Percentiles rank a stretch among this genome's conserved stretches.
phyloP scores from a whole-genome alignment of 2,797 vertebrate genomes.

The Chelmon rostratus region DNA sequence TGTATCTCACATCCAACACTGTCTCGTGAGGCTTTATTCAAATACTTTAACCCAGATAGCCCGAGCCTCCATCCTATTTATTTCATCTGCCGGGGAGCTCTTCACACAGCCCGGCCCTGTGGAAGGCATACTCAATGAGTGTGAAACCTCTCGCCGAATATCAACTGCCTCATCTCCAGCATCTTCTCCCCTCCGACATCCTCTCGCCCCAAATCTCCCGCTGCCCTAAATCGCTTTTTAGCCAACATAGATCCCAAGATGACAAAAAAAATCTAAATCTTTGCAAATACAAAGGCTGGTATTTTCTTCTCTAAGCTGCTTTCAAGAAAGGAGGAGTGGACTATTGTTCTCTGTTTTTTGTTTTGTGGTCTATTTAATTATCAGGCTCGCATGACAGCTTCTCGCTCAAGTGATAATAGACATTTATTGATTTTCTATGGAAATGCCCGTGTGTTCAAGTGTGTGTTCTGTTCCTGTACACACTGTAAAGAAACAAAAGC shows the following conservation, averaged over 20 bases:
- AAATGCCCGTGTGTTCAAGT: background rate
- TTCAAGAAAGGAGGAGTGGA: background rate
- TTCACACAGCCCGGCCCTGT: background rate
- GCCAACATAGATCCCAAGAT: background rate
- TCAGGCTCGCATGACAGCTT: background rate
- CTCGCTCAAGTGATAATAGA: background rate
- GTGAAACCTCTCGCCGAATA: conserved; percentile 14
- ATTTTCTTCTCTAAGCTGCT: background rate
- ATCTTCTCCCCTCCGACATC: background rate
- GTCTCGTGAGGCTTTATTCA: conserved; percentile 24
- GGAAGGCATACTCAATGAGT: conserved; percentile 9
- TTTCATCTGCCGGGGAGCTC: conserved; percentile 9
- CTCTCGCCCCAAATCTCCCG: background rate
- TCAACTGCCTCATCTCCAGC: conserved; percentile 18
- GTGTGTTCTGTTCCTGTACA: background rate
- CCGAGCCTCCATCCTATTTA: conserved; percentile 28
- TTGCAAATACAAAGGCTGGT: background rate
- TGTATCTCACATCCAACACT: conserved; percentile 25
- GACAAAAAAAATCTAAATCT: background rate
- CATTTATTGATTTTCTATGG: background rate
- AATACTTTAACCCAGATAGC: conserved; percentile 31
- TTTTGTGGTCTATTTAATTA: background rate
- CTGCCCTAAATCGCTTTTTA: background rate
- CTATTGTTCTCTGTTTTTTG: background rate
- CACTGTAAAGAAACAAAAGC: background rate